Percentiles rank a stretch among this genome's conserved stretches.
Evolutionary conservation across 2,113 vertebrate genomes (phyloP).

Genomic region (Platysteira castanea): DNA sequence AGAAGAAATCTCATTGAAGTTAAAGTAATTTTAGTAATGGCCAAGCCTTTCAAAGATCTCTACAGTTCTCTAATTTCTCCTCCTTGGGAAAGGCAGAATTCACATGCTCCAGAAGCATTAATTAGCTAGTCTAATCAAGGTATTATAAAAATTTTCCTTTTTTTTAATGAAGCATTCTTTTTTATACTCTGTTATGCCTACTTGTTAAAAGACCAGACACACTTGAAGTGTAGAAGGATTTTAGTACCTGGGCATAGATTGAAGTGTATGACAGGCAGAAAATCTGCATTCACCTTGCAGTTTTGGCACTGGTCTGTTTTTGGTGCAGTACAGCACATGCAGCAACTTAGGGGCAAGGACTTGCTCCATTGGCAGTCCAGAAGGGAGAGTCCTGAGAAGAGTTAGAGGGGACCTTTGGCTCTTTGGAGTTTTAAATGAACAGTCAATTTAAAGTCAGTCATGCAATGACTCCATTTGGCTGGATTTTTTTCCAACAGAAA

Average conservation of each 20-base stretch:
- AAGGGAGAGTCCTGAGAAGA: background rate
- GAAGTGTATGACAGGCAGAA: conserved; percentile 8
- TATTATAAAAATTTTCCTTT: conserved; percentile 8
- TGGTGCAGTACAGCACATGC: background rate
- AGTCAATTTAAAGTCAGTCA: background rate
- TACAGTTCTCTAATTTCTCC: background rate
- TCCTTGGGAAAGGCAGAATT: background rate
- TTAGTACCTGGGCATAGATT: background rate
- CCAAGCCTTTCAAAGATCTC: background rate
- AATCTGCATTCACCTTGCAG: conserved; percentile 4
- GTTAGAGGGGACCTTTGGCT: background rate
- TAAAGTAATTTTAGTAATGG: background rate
- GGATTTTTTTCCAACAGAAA: background rate
- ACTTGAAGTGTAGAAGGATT: background rate
- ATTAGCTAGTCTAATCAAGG: conserved; percentile 47
- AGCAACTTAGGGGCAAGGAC: background rate
- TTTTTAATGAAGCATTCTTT: background rate
- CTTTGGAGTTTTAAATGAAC: background rate
- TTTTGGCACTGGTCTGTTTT: background rate
- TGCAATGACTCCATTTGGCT: background rate
- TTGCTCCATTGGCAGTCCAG: background rate
- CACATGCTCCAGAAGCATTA: background rate
- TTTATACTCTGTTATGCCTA: background rate
- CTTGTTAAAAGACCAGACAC: background rate
- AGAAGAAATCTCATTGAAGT: background rate